Evolutionary conservation across 2,797 vertebrate species (phyloP), one percentile per base, ranked within the genome.

Genomic region (Ptychobarbus kaznakovi): DNA sequence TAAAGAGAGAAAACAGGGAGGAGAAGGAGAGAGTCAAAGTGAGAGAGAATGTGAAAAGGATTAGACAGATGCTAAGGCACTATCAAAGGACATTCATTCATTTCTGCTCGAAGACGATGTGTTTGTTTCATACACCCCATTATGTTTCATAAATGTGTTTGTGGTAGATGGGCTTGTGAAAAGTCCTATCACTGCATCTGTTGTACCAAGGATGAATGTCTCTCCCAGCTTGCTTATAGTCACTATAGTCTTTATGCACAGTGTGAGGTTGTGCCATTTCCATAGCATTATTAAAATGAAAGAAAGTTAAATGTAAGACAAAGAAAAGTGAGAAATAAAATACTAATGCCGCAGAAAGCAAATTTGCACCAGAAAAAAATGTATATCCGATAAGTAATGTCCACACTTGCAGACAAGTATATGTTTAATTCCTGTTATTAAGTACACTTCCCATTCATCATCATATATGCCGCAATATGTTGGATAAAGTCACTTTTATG

Each of bases 61-160:
- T 65, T 25, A 8, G 61, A 65, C 63, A 66, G 25, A 7, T 65
- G 28, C 63, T 65, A 73, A 69, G 25, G 28, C 44, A 49, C 25
- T 51, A 35, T 73, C 70, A 73, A 73, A 73, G 6, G 42, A 73
- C 42, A 28, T 46, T n/a, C 12, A 5, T 73, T 16, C n/a, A 9
- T 73, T 49, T 42, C n/a, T 15, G 70, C n/a, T 73, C 4, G 20
- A 44, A n/a, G 40, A 42, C 20, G 2, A 3, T 28, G n/a, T 46
- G 22, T 49, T 74, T 49, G 25, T 49, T 74, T 49, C 25, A 51
- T 49, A 13, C 44, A 49, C 5, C 25, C 72, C 13, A 32, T 49
- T 51, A 74, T 51, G 44, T 32, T 74, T 15, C 16, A 74, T 18
- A 51, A 74, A 74, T 74, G 72, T 74, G 51, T 74, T 18, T 51